Percentiles rank a stretch among this genome's conserved stretches.
phyloP scores from a whole-genome alignment of 2,113 vertebrate genomes.

The Psophia crepitans region DNA sequence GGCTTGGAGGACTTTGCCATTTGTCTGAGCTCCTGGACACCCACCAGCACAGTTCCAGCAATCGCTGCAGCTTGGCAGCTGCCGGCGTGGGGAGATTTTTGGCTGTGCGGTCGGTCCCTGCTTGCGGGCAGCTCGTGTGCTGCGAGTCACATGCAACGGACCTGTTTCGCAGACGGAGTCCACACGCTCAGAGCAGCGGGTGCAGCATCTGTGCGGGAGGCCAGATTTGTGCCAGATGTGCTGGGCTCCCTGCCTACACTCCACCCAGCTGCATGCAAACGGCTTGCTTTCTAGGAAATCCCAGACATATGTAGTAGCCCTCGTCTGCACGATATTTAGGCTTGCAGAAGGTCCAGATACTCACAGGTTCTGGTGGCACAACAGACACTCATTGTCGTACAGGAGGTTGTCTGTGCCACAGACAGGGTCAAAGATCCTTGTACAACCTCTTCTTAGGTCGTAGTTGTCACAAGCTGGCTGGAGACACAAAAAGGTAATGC shows the following conservation, averaged over 20 bases:
- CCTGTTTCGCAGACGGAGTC: background rate
- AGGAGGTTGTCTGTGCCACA: slow-evolving; percentile 78
- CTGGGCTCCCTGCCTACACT: background rate
- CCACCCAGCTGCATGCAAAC: background rate
- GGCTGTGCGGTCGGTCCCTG: background rate
- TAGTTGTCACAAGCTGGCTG: slow-evolving; percentile 34
- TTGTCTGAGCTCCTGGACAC: background rate
- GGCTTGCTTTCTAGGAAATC: slow-evolving; percentile 40
- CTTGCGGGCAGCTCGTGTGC: background rate
- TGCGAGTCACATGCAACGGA: accelerated
- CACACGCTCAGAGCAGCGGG: background rate
- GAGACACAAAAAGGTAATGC: background rate
- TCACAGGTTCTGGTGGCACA: slow-evolving; percentile 69
- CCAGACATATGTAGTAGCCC: background rate
- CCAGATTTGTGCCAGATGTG: slow-evolving; percentile 39
- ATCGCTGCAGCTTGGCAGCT: background rate
- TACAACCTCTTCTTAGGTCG: slow-evolving; percentile 42
- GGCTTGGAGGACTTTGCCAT: background rate
- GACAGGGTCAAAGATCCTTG: slow-evolving; percentile 70
- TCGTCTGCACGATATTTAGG: accelerated
- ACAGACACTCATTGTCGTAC: slow-evolving; percentile 79
- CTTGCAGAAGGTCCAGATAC: background rate
- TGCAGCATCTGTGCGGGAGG: background rate
- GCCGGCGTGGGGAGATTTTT: background rate
- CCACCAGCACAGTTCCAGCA: background rate